These are phyloP conservation scores for Ephydatia muelleri DNA, from an alignment of 37 sponge, comb jelly and placozoan species.

Conservation along the genomic window DNA sequence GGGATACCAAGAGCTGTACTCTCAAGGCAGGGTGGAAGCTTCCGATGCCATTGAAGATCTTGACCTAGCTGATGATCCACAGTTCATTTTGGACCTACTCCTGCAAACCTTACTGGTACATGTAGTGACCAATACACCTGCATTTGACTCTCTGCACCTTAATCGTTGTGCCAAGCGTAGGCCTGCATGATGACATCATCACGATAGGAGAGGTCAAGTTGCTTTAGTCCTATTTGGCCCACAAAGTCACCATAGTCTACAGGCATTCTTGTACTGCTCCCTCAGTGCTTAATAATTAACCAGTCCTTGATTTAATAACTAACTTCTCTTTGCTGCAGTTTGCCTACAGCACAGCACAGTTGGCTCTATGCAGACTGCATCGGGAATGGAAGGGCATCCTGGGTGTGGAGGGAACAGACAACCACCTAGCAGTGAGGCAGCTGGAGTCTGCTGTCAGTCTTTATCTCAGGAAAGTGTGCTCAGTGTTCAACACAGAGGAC, in stretches of 20 bases:
- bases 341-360: slow-evolving; percentile 30
- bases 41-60: slow-evolving; percentile 49
- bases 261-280: too few relatives aligned
- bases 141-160: not conserved
- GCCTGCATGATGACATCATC: not conserved
- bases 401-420: slow-evolving; percentile 15
- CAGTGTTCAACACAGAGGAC: not conserved
- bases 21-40: slow-evolving; percentile 71
- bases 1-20: slow-evolving; percentile 64
- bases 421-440: slow-evolving; percentile 41
- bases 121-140: too few relatives aligned
- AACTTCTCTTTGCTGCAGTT: slow-evolving; percentile 12
- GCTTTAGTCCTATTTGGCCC: too few relatives aligned
- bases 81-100: slow-evolving; percentile 1
- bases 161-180: not conserved
- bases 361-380: slow-evolving; percentile 33
- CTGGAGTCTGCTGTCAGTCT: slow-evolving; percentile 54
- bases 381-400: slow-evolving; percentile 29
- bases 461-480: slow-evolving; percentile 43
- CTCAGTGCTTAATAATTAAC: not conserved
- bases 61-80: slow-evolving; percentile 1
- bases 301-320: not conserved
- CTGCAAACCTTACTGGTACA: slow-evolving; percentile 42
- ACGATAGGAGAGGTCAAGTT: too few relatives aligned
- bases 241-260: too few relatives aligned